Base-by-base conservation (phyloP, 2,888 invertebrate species). In the Creontiades dilutus region DNA sequence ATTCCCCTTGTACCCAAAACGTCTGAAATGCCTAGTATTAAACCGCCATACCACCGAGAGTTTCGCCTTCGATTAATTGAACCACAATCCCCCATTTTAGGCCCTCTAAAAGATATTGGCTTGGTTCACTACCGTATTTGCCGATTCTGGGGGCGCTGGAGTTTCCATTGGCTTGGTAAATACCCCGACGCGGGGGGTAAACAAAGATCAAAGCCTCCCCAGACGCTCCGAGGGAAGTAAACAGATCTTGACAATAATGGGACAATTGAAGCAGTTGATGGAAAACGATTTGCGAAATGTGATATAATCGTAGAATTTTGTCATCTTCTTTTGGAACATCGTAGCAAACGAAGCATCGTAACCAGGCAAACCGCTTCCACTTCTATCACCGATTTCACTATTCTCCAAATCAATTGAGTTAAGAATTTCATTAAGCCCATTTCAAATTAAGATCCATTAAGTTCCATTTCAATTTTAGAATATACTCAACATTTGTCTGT, bases 121-220 rank as follows among this genome's bases (percentile, higher is more conserved):
- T 82, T 48, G 82, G 82, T 52, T 82, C 27, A 82, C 82, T 47
- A 52, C 82, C 82, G 82, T 82, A 23, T 82, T 82, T 82, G 82
- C 23, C 82, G 47, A 82, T 82, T 19, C 19, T 13, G 23, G 19
- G 82, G 23, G 82, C 12, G 52, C 14, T 12, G 52, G 55, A 23
- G 27, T 14, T 82, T 82, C 52, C 48, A 82, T 82, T 82, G 82
- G 47, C 19, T 27, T 13, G 13, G 82, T 82, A 82, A 82, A 82
- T 82, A 82, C 78, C 16, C 78, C 68, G 52, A 52, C 52, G 52
- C 16, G 52, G 52, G 52, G 13, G 52, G 52, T 52, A 82, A 52
- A 82, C 52, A 82, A 52, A 82, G 82, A 78, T 78, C 78, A 78
- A 78, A 78, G 78, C 78, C 23, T 68, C 68, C 68, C 23, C 68